Evolutionary conservation across 2,888 invertebrate genomes (phyloP), one percentile per base, ranked within the genome.

Genomic region (Tholera decimalis): DNA sequence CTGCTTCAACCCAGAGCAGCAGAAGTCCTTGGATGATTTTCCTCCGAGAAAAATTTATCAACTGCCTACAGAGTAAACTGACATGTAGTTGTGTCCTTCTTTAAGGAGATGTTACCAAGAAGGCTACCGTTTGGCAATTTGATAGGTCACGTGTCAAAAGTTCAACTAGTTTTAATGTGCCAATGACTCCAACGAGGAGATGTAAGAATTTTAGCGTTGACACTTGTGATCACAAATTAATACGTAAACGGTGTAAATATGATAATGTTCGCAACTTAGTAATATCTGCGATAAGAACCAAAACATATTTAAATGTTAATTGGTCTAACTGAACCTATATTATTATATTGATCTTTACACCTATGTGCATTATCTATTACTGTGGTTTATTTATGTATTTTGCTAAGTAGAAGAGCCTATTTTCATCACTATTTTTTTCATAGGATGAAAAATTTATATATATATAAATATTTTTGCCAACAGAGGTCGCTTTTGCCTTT

Each of bases 271-370:
- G 15, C 61, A 46, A 50, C 59, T 61, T 33, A 57, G 55, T 63
- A 44, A 60, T 63, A 28, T 18, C 22, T 15, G 39, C 37, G 57
- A 64, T 71, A 69, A 54, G 37, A 73, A 69, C 60, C 30, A 64
- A 56, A 55, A 62, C 26, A 65, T 68, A 70, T 79, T 53, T 55
- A 68, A 50, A 79, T 79, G 70, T 63, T 68, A 79, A 79, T 66
- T 50, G 35, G 30, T 47, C 0, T 63, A 71, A 73, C 62, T 71
- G 76, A 70, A 62, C 8, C 28, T 68, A 69, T 73, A n/a, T 71
- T 53, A 66, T 66, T 63, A 8, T 51, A 22, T 49, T 24, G 49
- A 33, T 50, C 20, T 49, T 57, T 15, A 69, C 68, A 77, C 28
- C 57, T 71, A 68, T 20, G 26, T 9, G 2, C n/a, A 20, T 13